Conservation (phyloP, 2,797 vertebrate genomes). For the Poecilia velifera region DNA sequence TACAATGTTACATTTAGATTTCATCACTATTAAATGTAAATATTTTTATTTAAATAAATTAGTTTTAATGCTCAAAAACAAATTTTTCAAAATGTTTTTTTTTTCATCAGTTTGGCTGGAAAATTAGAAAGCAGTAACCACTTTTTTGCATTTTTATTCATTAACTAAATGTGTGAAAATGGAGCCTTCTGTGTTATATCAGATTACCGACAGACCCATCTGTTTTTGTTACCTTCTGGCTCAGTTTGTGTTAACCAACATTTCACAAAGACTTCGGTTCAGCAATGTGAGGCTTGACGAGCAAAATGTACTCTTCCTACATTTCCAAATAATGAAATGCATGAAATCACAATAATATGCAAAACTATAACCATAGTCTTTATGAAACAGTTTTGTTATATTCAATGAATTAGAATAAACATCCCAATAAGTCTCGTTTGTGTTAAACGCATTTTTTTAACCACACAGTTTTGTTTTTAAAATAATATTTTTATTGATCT, state of each 20-base stretch:
- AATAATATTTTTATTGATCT: no score
- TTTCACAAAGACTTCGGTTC: neutral
- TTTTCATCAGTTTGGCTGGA: neutral
- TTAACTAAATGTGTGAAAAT: neutral
- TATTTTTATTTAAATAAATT: neutral
- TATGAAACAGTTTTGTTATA: neutral
- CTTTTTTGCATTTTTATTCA: neutral
- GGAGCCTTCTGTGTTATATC: neutral
- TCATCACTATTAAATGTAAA: neutral
- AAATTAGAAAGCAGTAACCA: neutral
- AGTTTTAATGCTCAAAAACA: neutral
- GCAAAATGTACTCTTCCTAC: neutral
- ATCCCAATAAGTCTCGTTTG: no score
- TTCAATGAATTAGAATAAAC: no score
- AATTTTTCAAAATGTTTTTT: neutral
- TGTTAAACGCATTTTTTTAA: no score
- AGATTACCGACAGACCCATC: neutral
- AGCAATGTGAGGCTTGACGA: neutral
- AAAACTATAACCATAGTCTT: neutral
- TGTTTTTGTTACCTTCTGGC: neutral
- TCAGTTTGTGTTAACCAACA: neutral
- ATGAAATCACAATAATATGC: neutral
- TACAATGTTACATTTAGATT: neutral
- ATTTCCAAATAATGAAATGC: neutral
- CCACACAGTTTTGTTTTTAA: no score